Conservation (phyloP, 2,888 invertebrate species). For the Epistrophe eligans region DNA sequence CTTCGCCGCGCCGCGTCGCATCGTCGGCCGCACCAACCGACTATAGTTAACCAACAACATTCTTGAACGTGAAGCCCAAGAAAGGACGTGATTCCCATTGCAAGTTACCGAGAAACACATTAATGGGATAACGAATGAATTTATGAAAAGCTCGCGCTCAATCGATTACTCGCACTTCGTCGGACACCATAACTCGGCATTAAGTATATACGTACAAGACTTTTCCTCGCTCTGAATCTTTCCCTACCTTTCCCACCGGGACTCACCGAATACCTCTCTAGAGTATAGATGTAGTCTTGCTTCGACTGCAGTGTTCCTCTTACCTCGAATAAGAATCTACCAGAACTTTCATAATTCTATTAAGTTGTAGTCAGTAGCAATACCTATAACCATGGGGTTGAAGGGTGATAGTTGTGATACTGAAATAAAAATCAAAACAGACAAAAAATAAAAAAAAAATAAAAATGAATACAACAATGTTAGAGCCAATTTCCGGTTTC, state of each 20-base stretch:
- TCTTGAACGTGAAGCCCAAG: constrained; percentile 21
- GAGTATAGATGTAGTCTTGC: neutral
- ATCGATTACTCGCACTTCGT: constrained; percentile 70
- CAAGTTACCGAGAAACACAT: constrained; percentile 39
- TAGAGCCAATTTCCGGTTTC: constrained; percentile 70
- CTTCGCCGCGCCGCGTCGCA: no score
- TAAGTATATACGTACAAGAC: neutral
- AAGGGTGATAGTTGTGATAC: neutral
- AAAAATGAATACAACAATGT: constrained; percentile 50
- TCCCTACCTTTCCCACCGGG: neutral
- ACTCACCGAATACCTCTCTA: neutral
- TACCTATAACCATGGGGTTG: neutral
- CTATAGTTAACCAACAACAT: neutral
- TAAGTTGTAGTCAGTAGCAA: constrained; percentile 48
- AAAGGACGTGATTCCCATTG: constrained; percentile 54
- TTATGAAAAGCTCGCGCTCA: constrained; percentile 60
- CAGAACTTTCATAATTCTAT: constrained; percentile 59
- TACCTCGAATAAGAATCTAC: constrained; percentile 6
- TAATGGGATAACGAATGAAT: constrained; percentile 60
- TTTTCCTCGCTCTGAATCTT: neutral
- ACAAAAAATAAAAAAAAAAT: constrained; percentile 10
- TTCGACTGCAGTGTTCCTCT: neutral
- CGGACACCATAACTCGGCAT: constrained; percentile 48
- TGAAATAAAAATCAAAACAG: neutral
- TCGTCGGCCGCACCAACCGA: no score